Percentiles rank a stretch among this genome's conserved stretches.
Evolutionary conservation across 2,113 vertebrate species (phyloP).

Genomic region (Gasterosteus aculeatus): DNA sequence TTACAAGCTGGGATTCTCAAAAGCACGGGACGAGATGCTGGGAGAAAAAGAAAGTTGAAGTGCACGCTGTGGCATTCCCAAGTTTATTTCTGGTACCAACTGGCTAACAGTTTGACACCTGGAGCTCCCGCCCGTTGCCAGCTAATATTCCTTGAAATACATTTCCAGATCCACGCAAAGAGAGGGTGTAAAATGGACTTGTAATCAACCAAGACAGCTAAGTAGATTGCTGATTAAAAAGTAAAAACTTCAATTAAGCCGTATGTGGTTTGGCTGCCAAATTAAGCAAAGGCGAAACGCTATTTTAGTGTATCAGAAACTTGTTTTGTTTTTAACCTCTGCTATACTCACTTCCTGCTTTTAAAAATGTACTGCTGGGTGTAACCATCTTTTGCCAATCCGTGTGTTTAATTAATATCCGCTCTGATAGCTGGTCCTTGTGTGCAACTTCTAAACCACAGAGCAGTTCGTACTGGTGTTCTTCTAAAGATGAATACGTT

Average conservation of each 20-base stretch:
- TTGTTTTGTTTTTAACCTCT: not conserved
- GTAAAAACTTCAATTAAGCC: constrained; percentile 34
- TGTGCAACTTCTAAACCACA: constrained; percentile 3
- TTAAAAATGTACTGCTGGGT: not conserved
- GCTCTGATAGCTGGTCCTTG: not conserved
- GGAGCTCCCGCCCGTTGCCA: constrained; percentile 52
- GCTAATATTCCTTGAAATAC: constrained; percentile 63
- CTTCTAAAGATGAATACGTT: not conserved
- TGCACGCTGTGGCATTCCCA: constrained; percentile 21
- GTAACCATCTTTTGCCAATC: not conserved
- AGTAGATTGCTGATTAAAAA: constrained; percentile 53
- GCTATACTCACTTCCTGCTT: not conserved
- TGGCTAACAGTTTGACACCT: constrained; percentile 56
- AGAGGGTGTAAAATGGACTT: constrained; percentile 55
- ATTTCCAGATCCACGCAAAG: constrained; percentile 49
- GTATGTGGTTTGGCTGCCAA: constrained; percentile 45
- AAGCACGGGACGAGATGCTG: constrained; percentile 8
- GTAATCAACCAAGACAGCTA: constrained; percentile 39
- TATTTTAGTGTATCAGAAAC: constrained; percentile 27
- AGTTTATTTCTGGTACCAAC: constrained; percentile 57
- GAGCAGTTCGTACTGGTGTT: not conserved
- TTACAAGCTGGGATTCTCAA: constrained; percentile 22
- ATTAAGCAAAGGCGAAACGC: constrained; percentile 36
- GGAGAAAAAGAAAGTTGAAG: constrained; percentile 23
- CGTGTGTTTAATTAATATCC: not conserved